These are phyloP conservation scores for Tauraco erythrolophus DNA, from an alignment of 2,113 vertebrate species.

Conservation along the genomic window DNA sequence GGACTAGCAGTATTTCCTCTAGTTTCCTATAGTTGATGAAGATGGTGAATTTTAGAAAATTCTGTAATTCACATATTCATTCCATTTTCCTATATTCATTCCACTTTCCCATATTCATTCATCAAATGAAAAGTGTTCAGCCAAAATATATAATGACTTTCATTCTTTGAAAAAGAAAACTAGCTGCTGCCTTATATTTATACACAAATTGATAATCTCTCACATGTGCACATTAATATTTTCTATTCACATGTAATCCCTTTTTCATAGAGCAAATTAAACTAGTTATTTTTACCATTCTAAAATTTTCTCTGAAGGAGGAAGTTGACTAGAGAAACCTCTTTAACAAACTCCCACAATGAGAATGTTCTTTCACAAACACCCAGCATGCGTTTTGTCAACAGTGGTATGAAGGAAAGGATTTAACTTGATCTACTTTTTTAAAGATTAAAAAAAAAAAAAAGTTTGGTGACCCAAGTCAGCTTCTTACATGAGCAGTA, in stretches of 20 bases:
- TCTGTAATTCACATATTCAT: neutral
- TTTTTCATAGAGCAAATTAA: neutral
- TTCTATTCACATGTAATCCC: neutral
- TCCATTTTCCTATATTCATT: neutral
- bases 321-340: neutral
- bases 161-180: neutral
- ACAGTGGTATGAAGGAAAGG: neutral
- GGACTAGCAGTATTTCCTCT: neutral
- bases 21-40: neutral
- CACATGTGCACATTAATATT: neutral
- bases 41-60: neutral
- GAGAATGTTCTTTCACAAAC: neutral
- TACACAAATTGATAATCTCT: neutral
- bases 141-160: neutral
- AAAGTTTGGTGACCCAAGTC: neutral
- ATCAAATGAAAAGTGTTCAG: neutral
- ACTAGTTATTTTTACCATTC: neutral
- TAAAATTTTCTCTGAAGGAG: neutral
- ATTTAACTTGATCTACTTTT: neutral
- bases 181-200: neutral
- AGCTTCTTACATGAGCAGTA: neutral
- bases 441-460: no score
- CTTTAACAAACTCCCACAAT: neutral
- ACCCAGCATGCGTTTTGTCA: neutral
- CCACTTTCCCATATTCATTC: neutral